Base-by-base conservation (phyloP, 2,888 invertebrate species). In the Tenthredo mesomela region DNA sequence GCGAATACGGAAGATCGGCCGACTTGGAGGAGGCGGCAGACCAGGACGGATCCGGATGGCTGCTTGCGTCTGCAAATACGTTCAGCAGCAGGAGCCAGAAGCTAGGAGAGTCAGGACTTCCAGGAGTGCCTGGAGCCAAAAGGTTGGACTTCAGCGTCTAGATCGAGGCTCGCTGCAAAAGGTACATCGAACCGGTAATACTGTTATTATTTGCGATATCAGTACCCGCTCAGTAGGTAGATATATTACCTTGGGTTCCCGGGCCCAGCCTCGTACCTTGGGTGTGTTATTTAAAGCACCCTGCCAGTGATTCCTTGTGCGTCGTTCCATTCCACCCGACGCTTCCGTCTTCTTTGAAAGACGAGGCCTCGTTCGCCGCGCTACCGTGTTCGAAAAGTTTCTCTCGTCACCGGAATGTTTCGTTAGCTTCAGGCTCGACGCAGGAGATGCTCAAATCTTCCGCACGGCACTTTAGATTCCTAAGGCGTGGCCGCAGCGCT, bases 191-290 rank as follows among this genome's bases (percentile, higher is more conserved):
- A 84, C 84, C 84, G 84, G 84, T 84, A 84, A 78, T 84, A 84
- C 84, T 84, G 84, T 84, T 84, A 84, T 84, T 84, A 84, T 78
- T 67, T 78, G 84, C 78, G 65, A 84, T 84, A 84, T 84, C 84
- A 84, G 84, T 71, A 84, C 50, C 40, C 61, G 80, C 40, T 80
- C 58, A 40, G 61, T 61, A 80, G 80, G 58, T 40, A 58, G 61
- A 50, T 61, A 61, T 80, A 61, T 80, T 80, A 61, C 61, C 80
- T 80, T 40, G 10, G 18, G 40, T 58, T 80, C 40, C 21, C 40
- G 61, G 61, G 58, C 5, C 21, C 61, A 80, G 58, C 18, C 33
- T 61, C 80, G 58, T 50, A 21, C 12, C 80, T 58, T n/a, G 21
- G 61, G 80, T 80, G 80, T 80, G 80, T 80, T 80, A 80, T 80